Percentiles rank a stretch among this genome's conserved stretches.
These are phyloP conservation scores for Platysteira castanea DNA, from an alignment of 2,113 vertebrate genomes.

Conservation along the genomic window DNA sequence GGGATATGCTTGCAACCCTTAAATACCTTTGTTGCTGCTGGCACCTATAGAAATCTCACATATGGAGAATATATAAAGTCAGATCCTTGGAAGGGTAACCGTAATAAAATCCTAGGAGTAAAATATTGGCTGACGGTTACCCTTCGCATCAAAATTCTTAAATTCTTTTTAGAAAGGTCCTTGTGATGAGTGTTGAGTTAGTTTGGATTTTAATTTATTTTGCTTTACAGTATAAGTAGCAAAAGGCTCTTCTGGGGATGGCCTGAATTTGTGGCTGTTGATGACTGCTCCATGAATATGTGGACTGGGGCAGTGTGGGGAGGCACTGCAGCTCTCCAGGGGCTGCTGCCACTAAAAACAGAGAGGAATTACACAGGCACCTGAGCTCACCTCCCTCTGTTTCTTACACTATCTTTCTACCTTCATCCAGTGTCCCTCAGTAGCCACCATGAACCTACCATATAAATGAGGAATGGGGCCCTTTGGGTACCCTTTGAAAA, in stretches of 20 bases:
- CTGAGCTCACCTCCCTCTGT: neutral
- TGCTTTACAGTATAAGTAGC: neutral
- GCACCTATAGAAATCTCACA: neutral
- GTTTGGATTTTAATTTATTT: neutral
- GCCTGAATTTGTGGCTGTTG: neutral
- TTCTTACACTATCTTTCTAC: neutral
- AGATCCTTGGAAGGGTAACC: neutral
- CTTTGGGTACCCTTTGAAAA: neutral
- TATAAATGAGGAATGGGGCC: neutral
- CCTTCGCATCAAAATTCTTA: neutral
- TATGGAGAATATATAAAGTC: neutral
- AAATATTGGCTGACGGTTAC: neutral
- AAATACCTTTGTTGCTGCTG: neutral
- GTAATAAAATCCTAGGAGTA: neutral
- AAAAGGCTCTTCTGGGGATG: neutral
- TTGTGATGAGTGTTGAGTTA: neutral
- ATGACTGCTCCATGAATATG: neutral
- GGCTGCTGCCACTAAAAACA: neutral
- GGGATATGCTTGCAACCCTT: neutral
- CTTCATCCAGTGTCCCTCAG: neutral
- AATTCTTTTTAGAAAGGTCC: neutral
- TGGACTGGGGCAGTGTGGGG: neutral
- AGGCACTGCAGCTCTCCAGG: neutral
- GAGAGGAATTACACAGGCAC: neutral
- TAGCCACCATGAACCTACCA: neutral